Base-by-base conservation (phyloP, 2,888 invertebrate species). In the Eupithecia abbreviata region DNA sequence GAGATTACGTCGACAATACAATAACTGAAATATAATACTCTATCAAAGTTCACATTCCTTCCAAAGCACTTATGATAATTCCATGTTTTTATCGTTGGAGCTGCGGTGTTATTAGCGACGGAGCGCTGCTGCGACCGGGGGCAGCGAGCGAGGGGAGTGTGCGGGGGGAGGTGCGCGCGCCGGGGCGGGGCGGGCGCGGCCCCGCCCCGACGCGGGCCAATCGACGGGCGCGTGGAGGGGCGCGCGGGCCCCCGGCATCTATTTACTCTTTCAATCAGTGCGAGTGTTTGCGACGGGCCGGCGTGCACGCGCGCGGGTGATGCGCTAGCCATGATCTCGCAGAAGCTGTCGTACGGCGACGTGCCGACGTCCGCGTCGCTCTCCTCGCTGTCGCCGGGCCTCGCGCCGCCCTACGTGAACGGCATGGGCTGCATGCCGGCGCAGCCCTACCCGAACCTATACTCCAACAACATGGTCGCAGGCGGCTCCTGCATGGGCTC, bases 381-480 rank as follows among this genome's bases (percentile, higher is more conserved):
- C 89, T 97, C 97, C 88, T 96, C 96, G 85, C 96, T 97, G 95
- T 96, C 97, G 84, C 97, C 97, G 85, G 93, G 95, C 86, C 97
- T 98, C 95, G 97, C 97, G 87, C 97, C 97, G 79, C 96, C 97
- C 70, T 98, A 98, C 92, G 97, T 98, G 93, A 98, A 97, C 92
- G 96, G 97, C 72, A 97, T 97, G 97, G 96, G 97, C 84, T 96
- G 96, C 92, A 96, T 97, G 91, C 97, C 96, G 71, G 96, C 97
- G 82, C 97, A 96, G 95, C 93, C 96, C 81, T 95, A 95, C 84
- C 93, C 94, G 82, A 94, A 95, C 89, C 89, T 95, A 43, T 93
- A 95, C 92, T 89, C 93, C 91, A 96, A 96, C 84, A 97, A 97
- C 88, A 96, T 96, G 90, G 97, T 96, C 87, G 97, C 97, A 82